Base-by-base conservation (phyloP, 2,888 invertebrate genomes). In the Diarsia mendica region DNA sequence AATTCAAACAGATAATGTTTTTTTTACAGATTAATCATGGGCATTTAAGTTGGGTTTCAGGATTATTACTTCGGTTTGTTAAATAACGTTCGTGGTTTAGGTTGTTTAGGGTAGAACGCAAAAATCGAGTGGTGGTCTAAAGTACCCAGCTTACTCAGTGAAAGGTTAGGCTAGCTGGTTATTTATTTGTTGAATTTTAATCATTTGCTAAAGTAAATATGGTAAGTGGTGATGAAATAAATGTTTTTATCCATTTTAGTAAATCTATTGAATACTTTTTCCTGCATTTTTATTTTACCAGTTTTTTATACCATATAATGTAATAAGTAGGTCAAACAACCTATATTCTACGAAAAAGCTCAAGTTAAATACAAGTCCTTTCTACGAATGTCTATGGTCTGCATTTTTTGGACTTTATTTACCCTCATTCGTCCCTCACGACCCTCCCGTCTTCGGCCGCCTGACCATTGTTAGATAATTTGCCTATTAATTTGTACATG, bases 401-500 rank as follows among this genome's bases (percentile, higher is more conserved):
- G 71, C 79, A 80, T 86, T 85, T 88, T 83, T 80, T 79, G 78
- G 78, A 84, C 79, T 89, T 85, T 87, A 85, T 90, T 88, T 80
- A 85, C 87, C 84, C 84, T 82, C 72, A n/a, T 18, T 60, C 73
- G 60, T 44, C 78, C 79, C 80, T 73, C 80, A 65, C 79, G 72
- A 84, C 83, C 86, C 87, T 86, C 80, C 75, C 77, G 79, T 85
- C 88, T 86, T 84, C 77, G 76, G 69, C 74, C 65, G 86, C 87
- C 88, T 88, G 88, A 85, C 90, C 89, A 88, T 87, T 90, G 90
- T 88, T 85, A 87, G 89, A 84, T 88, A 85, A 88, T 88, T 88
- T 84, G 82, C 87, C 79, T 86, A 85, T 87, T 85, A 79, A 86
- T 85, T 86, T 85, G 84, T 84, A 76, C 68, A 70, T 81, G 87